A percentile compares a stretch with the other conserved stretches of the same genome.
Conservation (phyloP, 1,140 invertebrate species). For the Caerostris extrusa region DNA sequence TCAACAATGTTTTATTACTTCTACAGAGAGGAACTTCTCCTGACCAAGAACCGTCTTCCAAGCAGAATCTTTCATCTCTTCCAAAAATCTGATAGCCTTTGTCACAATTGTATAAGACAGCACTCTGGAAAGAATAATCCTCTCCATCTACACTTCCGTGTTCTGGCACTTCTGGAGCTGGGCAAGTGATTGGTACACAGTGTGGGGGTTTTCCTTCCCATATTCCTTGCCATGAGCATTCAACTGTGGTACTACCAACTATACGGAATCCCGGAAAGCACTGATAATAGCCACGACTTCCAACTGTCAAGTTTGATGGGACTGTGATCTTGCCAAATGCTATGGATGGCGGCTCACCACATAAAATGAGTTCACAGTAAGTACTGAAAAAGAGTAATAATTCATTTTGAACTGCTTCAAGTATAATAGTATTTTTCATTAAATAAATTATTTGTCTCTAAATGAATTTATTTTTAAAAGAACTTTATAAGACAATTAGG, state of each 20-base stretch:
- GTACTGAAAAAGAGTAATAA: conserved; percentile 67
- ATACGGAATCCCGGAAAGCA: conserved; percentile 80
- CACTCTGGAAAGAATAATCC: conserved; percentile 73
- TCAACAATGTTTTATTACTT: conserved; percentile 39
- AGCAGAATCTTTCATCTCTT: conserved; percentile 69
- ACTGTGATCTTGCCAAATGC: conserved; percentile 76
- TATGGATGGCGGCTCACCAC: conserved; percentile 78
- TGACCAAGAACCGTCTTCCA: conserved; percentile 79
- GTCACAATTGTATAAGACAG: conserved; percentile 72
- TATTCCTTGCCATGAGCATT: conserved; percentile 85
- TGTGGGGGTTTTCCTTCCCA: conserved; percentile 86
- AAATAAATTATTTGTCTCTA: too few relatives aligned
- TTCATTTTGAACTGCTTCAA: too few relatives aligned
- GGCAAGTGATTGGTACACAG: conserved; percentile 81
- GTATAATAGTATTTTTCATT: too few relatives aligned
- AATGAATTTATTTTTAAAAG: too few relatives aligned
- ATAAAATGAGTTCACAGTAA: conserved; percentile 78
- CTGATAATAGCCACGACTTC: conserved; percentile 58
- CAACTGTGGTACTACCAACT: conserved; percentile 81
- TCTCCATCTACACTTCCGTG: conserved; percentile 74
- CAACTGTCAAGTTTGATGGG: conserved; percentile 34
- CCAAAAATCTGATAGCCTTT: conserved; percentile 76
- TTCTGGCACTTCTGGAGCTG: conserved; percentile 57
- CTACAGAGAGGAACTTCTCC: conserved; percentile 78
- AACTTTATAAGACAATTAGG: too few relatives aligned